These are phyloP conservation scores for Pomacea maculata DNA, from an alignment of 1,140 invertebrate species.

Conservation along the genomic window DNA sequence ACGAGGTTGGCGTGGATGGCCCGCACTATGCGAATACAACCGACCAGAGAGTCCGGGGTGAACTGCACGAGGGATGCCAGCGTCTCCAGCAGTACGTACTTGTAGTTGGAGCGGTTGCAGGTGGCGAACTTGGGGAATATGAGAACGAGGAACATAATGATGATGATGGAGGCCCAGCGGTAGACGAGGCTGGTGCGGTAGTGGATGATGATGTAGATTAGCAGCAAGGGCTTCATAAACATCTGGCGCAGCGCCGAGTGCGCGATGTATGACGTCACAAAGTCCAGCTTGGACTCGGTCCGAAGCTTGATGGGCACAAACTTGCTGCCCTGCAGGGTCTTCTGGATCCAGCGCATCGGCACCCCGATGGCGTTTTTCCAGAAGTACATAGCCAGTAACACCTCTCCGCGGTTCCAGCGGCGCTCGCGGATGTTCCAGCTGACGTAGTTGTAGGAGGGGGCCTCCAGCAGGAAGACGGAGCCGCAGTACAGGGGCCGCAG, in stretches of 20 bases:
- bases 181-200: slow-evolving; percentile 44
- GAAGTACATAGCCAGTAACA: slow-evolving; percentile 57
- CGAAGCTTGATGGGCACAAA: slow-evolving; percentile 47
- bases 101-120: slow-evolving; percentile 47
- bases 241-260: slow-evolving; percentile 55
- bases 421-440: slow-evolving; percentile 58
- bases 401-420: slow-evolving; percentile 58
- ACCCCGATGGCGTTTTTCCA: slow-evolving; percentile 53
- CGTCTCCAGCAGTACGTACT: slow-evolving; percentile 51
- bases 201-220: slow-evolving; percentile 54
- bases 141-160: slow-evolving; percentile 55
- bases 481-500: slow-evolving; percentile 52
- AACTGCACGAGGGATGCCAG: slow-evolving; percentile 57
- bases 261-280: slow-evolving; percentile 52
- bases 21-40: slow-evolving; percentile 48
- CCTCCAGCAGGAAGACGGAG: slow-evolving; percentile 46
- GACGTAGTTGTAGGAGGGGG: slow-evolving; percentile 55
- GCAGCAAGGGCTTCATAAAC: slow-evolving; percentile 57
- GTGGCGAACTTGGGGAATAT: slow-evolving; percentile 58
- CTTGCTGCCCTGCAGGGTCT: slow-evolving; percentile 39
- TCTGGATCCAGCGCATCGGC: slow-evolving; percentile 54
- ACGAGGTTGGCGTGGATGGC: slow-evolving; percentile 49
- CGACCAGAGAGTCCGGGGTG: slow-evolving; percentile 58
- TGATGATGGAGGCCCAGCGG: slow-evolving; percentile 46
- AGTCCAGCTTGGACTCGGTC: slow-evolving; percentile 50